Base-by-base conservation (phyloP, 92 coral and sea anemone genomes). In the Palythoa grandiflora region DNA sequence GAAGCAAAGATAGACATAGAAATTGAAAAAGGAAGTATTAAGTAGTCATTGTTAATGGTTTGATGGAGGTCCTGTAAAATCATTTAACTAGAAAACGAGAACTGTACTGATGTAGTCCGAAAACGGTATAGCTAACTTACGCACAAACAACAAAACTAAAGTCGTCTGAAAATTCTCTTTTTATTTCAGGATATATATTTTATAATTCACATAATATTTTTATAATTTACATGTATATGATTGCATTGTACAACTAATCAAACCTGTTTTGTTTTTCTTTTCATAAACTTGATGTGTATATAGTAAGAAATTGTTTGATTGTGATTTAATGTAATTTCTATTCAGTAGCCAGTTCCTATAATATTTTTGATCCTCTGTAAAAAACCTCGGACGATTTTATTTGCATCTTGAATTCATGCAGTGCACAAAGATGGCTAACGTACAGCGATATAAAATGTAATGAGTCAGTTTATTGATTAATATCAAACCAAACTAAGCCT, bases 161-260 rank as follows among this genome's bases (percentile, higher is more conserved):
- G 53, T 7, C 53, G 17, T 20, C 44, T 20, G 28, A n/a, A 44
- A 47, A 1, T 68, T n/a, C 19, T 38, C 10, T 14, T 35, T 81
- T 57, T 68, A 65, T 60, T 81, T 79, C 70, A 63, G 38, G 19
- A 50, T 53, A 73, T 47, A 38, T 73, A 73, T 38, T 38, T 15
- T 7, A 11, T 40, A 57, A 12, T 50, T 36, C n/a, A 52, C 21
- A 10, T 53, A 14, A 28, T 28, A 28, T 28, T 77, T 51, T 54
- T 15, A 14, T 77, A 53, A 51, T 28, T 77, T 54, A 54, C 44
- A 77, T 77, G 68, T 8, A 35, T 13, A 35, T 28, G 48, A 77
- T 57, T 77, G 63, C 75, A 81, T 47, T 66, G 63, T 66, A 63
- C 48, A 81, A 81, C 19, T 63, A 28, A 47, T 40, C 47, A 12